phyloP scores from a whole-genome alignment of 2,888 invertebrate genomes.

The Cancer borealis region DNA sequence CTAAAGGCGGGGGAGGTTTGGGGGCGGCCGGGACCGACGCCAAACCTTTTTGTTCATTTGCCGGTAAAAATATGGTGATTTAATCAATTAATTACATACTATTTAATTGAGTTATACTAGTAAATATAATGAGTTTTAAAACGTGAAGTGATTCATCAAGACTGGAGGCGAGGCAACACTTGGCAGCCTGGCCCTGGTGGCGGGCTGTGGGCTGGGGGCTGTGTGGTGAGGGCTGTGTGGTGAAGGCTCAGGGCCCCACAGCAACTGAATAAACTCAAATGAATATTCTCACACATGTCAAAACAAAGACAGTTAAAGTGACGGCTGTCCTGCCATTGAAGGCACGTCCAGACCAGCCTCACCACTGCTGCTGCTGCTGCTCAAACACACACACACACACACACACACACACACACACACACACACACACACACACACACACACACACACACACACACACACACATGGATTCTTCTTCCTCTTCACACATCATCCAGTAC shows the following conservation, averaged over 20 bases:
- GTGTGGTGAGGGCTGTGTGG: not conserved
- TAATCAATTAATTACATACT: not conserved
- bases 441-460: too few species aligned
- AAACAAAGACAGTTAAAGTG: not conserved
- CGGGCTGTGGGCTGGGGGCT: not conserved
- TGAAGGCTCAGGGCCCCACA: not conserved
- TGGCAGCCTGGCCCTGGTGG: not conserved
- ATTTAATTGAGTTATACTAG: not conserved
- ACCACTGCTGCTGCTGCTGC: not conserved
- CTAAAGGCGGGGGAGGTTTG: not conserved
- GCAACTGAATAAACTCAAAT: not conserved
- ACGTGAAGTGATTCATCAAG: not conserved
- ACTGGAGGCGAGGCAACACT: not conserved
- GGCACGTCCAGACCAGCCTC: not conserved
- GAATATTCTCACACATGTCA: not conserved
- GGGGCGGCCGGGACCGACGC: not conserved
- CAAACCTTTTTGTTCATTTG: not conserved
- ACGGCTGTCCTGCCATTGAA: not conserved
- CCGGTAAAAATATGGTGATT: not conserved
- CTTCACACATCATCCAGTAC: too few species aligned
- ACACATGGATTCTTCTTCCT: not conserved
- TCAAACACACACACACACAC: not conserved
- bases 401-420: not conserved
- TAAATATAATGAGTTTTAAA: constrained; percentile 1
- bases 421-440: not conserved